Percentiles rank a stretch among this genome's conserved stretches.
These are phyloP conservation scores for Latrodectus hesperus DNA, from an alignment of 2,888 invertebrate genomes.

Conservation along the genomic window DNA sequence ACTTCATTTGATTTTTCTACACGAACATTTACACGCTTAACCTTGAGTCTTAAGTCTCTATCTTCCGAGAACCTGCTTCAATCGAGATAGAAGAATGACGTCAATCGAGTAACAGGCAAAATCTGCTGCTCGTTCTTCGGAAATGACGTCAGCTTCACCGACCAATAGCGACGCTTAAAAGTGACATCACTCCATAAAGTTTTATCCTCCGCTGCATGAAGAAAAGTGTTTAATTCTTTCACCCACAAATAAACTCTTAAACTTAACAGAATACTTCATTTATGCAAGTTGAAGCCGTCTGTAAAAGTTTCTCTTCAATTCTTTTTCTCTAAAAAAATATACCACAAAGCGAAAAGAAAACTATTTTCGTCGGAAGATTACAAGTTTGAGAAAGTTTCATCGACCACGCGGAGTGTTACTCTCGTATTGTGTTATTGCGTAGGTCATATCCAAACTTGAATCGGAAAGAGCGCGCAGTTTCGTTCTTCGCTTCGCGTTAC, in stretches of 20 bases:
- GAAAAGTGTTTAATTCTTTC: background rate
- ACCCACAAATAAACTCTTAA: slow-evolving; percentile 8
- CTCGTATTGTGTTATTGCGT: slow-evolving; percentile 55
- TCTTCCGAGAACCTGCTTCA: slow-evolving; percentile 60
- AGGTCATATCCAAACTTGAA: slow-evolving; percentile 26
- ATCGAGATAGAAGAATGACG: slow-evolving; percentile 57
- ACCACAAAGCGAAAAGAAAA: background rate
- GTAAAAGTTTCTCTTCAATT: slow-evolving; percentile 4
- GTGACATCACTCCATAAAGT: slow-evolving; percentile 59
- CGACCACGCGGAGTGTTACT: slow-evolving; percentile 9
- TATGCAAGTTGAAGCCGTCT: background rate
- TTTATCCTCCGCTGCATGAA: slow-evolving; percentile 22
- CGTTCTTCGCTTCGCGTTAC: background rate
- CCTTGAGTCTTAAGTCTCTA: slow-evolving; percentile 53
- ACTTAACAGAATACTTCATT: background rate
- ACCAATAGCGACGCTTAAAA: slow-evolving; percentile 52
- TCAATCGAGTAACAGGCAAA: slow-evolving; percentile 42
- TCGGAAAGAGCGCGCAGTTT: slow-evolving; percentile 2
- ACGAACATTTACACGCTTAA: slow-evolving; percentile 19
- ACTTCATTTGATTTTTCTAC: slow-evolving; percentile 16
- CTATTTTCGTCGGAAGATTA: slow-evolving; percentile 44
- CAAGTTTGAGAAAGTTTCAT: slow-evolving; percentile 21
- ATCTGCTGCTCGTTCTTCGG: slow-evolving; percentile 30
- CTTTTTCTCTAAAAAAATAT: background rate
- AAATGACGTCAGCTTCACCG: slow-evolving; percentile 42